Conservation (phyloP, 1,140 invertebrate genomes). For the Prorops nasuta region DNA sequence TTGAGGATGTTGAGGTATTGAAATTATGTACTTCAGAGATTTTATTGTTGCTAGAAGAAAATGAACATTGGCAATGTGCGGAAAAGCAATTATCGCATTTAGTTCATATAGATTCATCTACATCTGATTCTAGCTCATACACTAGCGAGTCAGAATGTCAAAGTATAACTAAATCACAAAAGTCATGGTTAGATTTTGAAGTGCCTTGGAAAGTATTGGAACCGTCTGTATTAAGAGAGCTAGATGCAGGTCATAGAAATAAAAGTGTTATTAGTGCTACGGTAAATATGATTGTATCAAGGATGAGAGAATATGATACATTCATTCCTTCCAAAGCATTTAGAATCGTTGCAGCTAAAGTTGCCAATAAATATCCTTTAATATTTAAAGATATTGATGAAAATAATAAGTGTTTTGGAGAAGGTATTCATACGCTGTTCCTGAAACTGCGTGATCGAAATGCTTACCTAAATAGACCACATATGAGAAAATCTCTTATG, state of each 20-base stretch:
- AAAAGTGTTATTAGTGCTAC: background rate
- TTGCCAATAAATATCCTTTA: slow-evolving; percentile 8
- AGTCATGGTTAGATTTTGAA: slow-evolving; percentile 10
- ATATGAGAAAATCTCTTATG: no score
- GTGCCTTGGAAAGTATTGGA: slow-evolving; percentile 4
- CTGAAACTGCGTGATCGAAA: no score
- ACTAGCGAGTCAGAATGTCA: no score
- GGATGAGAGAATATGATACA: slow-evolving; percentile 1
- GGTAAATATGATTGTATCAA: slow-evolving; percentile 1
- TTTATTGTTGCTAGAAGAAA: slow-evolving; percentile 1
- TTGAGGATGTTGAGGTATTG: slow-evolving; percentile 1
- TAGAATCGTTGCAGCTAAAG: slow-evolving; percentile 5
- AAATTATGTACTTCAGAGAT: background rate
- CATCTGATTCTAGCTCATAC: no score
- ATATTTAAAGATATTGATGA: slow-evolving; percentile 9
- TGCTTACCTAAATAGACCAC: no score
- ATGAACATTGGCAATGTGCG: background rate
- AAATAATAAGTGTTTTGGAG: slow-evolving; percentile 3
- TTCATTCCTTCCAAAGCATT: slow-evolving; percentile 1
- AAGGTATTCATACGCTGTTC: no score
- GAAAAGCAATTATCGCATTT: no score
- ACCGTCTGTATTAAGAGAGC: background rate
- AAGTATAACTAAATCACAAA: no score
- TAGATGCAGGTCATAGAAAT: background rate
- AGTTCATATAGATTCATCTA: no score